Conservation (phyloP, 92 coral and sea anemone species). For the Bergia sp. region DNA sequence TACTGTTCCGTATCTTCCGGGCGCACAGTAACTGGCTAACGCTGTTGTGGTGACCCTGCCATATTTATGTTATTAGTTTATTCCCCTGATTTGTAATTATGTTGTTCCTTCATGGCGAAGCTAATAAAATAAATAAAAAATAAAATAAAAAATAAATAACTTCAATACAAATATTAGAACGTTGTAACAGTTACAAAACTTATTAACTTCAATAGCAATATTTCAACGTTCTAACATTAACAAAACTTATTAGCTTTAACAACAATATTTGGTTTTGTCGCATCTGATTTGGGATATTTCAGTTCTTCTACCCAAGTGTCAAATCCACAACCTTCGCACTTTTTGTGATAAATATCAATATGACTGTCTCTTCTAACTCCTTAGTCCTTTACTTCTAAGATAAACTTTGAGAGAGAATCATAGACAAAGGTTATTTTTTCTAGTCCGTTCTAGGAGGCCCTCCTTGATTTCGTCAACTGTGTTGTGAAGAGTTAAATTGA, state of each 20-base stretch:
- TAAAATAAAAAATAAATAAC: too few relatives aligned
- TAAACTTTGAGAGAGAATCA: constrained; percentile 25
- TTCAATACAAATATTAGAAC: neutral
- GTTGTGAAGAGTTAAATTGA: neutral
- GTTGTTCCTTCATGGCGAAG: too few relatives aligned
- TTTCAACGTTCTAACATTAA: too few relatives aligned
- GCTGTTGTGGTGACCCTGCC: too few relatives aligned
- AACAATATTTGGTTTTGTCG: neutral
- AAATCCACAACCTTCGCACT: neutral
- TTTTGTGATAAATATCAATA: neutral
- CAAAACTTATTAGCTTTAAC: neutral
- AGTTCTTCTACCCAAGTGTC: constrained; percentile 19
- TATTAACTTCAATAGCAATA: too few relatives aligned
- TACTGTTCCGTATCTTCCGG: too few relatives aligned
- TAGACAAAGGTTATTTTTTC: constrained; percentile 32
- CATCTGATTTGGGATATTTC: constrained; percentile 5
- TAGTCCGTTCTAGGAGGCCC: constrained; percentile 15
- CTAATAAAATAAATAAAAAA: too few relatives aligned
- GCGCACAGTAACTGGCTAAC: too few relatives aligned
- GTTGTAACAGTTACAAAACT: constrained; percentile 1
- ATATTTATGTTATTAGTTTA: too few relatives aligned
- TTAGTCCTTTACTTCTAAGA: constrained; percentile 33
- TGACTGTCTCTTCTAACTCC: neutral
- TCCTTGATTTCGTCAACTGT: constrained; percentile 26
- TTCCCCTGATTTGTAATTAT: too few relatives aligned